These are phyloP conservation scores for Tribolium castaneum DNA, from an alignment of 1,140 invertebrate genomes.

Conservation along the genomic window DNA sequence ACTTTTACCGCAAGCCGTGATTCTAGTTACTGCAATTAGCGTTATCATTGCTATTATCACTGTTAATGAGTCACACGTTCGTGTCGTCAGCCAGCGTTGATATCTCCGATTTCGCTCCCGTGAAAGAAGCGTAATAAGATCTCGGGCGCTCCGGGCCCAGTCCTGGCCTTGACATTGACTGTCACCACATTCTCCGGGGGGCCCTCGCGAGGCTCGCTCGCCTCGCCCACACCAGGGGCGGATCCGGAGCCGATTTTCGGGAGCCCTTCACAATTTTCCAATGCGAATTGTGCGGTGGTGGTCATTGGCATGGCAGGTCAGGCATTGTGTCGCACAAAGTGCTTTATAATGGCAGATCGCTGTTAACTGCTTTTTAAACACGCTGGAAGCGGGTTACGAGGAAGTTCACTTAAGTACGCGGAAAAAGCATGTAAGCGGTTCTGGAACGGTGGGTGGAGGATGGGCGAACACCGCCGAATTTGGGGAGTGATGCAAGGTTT, in stretches of 20 bases:
- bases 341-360: conserved; percentile 16
- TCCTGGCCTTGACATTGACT: conserved; percentile 41
- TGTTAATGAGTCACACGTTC: background rate
- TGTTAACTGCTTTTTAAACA: conserved; percentile 33
- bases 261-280: no score
- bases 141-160: conserved; percentile 17
- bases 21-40: background rate
- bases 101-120: background rate
- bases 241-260: no score
- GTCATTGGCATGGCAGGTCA: conserved; percentile 47
- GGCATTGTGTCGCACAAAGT: conserved; percentile 22
- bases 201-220: conserved; percentile 31
- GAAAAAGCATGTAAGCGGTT: conserved; percentile 36
- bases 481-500: background rate
- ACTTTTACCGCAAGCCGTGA: background rate
- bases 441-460: background rate
- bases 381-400: background rate
- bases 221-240: background rate
- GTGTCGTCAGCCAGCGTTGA: background rate
- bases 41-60: background rate
- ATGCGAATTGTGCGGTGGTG: background rate
- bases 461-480: background rate
- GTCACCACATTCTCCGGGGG: conserved; percentile 38
- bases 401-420: conserved; percentile 29
- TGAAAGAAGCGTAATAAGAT: conserved; percentile 12